Evolutionary conservation across 2,888 invertebrate genomes (phyloP).

Genomic region (Xylota sylvarum): DNA sequence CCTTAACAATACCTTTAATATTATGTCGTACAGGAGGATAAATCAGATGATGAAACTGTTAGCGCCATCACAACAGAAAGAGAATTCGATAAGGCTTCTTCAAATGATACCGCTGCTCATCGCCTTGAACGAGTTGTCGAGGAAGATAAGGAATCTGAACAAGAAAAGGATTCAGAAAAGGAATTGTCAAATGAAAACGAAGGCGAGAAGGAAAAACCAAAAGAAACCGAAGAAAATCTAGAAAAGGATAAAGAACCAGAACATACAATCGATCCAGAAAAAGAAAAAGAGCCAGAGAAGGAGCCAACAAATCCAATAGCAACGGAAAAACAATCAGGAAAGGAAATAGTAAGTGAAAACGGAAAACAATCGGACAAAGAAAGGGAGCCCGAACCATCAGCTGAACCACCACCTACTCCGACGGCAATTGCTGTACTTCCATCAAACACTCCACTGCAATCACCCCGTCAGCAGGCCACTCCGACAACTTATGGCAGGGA

Average conservation of each 20-base stretch:
- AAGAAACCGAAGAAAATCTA: slow-evolving; percentile 9
- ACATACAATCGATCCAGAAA: neutral
- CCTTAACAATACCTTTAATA: neutral
- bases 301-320: slow-evolving; percentile 12
- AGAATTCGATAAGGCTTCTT: slow-evolving; percentile 58
- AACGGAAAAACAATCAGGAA: slow-evolving; percentile 29
- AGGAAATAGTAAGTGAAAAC: slow-evolving; percentile 20
- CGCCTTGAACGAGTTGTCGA: slow-evolving; percentile 56
- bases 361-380: neutral
- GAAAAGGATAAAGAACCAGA: slow-evolving; percentile 3
- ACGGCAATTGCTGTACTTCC: neutral
- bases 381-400: slow-evolving; percentile 22
- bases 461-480: slow-evolving; percentile 44
- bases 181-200: neutral
- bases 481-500: slow-evolving; percentile 81
- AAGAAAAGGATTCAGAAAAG: slow-evolving; percentile 19
- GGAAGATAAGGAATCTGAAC: slow-evolving; percentile 56
- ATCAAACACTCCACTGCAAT: slow-evolving; percentile 3
- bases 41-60: slow-evolving; percentile 77
- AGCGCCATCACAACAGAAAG: slow-evolving; percentile 62
- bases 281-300: neutral
- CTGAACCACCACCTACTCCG: slow-evolving; percentile 26
- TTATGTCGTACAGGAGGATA: slow-evolving; percentile 68
- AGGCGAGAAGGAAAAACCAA: neutral
- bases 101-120: slow-evolving; percentile 43